These are phyloP conservation scores for Patiria pectinifera DNA, from an alignment of 53 echinoderm and acorn worm species.

Conservation along the genomic window DNA sequence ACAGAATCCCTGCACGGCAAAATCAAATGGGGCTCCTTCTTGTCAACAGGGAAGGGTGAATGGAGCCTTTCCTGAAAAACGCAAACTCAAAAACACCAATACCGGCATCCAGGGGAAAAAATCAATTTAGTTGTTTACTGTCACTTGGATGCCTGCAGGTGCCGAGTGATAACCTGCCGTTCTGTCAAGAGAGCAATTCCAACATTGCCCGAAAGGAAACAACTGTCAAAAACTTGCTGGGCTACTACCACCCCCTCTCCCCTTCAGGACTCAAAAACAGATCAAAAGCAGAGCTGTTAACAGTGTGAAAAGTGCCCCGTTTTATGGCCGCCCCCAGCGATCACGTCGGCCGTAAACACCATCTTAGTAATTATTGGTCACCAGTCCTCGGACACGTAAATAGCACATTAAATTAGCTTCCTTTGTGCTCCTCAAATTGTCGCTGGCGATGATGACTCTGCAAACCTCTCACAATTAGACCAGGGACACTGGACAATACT, in stretches of 20 bases:
- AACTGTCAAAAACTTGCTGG: background rate
- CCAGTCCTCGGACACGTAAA: background rate
- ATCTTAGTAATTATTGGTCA: background rate
- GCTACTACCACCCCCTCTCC: background rate
- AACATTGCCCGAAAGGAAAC: background rate
- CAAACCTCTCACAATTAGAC: background rate
- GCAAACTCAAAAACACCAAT: background rate
- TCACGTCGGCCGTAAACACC: background rate
- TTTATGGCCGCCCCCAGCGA: too few species aligned
- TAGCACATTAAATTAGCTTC: conserved; percentile 14
- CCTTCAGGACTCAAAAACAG: background rate
- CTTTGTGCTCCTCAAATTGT: background rate
- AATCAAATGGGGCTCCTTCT: background rate
- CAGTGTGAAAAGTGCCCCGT: background rate
- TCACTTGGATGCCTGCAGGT: background rate
- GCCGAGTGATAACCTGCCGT: background rate
- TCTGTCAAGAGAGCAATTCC: background rate
- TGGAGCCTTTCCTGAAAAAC: background rate
- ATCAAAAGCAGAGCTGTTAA: background rate
- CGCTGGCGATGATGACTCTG: background rate
- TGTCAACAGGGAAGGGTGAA: background rate
- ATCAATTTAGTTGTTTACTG: conserved; percentile 10
- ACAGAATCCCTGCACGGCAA: too few species aligned
- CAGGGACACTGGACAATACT: background rate
- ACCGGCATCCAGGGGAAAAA: background rate